Conservation (phyloP, 2,888 invertebrate species). For the Bimastos eiseni region DNA sequence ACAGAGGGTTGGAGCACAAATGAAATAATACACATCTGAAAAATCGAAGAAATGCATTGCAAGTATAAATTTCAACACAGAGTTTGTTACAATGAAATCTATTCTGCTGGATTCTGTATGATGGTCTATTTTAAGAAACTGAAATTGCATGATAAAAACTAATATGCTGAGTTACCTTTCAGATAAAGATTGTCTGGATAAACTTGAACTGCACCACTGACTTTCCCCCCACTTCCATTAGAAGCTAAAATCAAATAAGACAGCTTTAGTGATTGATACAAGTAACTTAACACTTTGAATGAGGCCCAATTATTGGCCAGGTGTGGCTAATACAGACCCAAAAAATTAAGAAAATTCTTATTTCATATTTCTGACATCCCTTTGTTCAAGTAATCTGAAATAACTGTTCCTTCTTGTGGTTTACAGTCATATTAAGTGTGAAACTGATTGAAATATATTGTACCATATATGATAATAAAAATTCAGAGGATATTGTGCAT, state of each 20-base stretch:
- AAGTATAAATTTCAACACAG: neutral
- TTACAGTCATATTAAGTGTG: too few species aligned
- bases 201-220: neutral
- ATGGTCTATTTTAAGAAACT: neutral
- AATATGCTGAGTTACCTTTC: constrained; percentile 60
- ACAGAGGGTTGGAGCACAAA: constrained; percentile 92
- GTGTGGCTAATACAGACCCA: too few species aligned
- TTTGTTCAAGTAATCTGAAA: too few species aligned
- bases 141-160: neutral
- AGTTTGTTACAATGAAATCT: too few species aligned
- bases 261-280: neutral
- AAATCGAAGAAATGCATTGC: neutral
- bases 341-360: too few species aligned
- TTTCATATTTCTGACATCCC: too few species aligned
- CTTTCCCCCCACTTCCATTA: neutral
- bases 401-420: too few species aligned
- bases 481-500: too few species aligned
- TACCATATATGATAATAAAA: too few species aligned
- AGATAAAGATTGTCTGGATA: constrained; percentile 65
- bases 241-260: neutral
- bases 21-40: constrained; percentile 84
- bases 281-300: neutral
- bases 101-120: neutral
- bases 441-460: too few species aligned
- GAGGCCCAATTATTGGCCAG: too few species aligned